Conservation (phyloP, 1,140 invertebrate species). For the Microplitis demolitor region DNA sequence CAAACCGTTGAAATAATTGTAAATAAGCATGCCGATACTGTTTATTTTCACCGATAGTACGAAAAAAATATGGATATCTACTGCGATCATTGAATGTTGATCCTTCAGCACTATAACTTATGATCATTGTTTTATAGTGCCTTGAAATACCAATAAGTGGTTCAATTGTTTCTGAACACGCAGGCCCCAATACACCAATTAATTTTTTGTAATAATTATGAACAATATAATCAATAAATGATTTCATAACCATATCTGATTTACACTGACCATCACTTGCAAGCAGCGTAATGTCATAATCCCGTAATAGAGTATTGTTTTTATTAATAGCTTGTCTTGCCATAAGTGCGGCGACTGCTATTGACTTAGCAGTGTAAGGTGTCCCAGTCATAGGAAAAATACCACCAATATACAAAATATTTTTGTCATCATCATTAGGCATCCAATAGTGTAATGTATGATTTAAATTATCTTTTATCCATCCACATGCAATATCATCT, state of each 20-base stretch:
- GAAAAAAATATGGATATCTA: slow-evolving; percentile 82
- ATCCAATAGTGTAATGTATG: slow-evolving; percentile 65
- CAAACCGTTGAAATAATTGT: slow-evolving; percentile 67
- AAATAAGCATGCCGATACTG: slow-evolving; percentile 77
- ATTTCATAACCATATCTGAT: slow-evolving; percentile 77
- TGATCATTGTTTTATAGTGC: slow-evolving; percentile 76
- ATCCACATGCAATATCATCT: slow-evolving; percentile 70
- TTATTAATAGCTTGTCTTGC: slow-evolving; percentile 72
- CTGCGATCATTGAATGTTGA: slow-evolving; percentile 71
- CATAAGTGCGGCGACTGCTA: slow-evolving; percentile 69
- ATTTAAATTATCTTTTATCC: slow-evolving; percentile 66
- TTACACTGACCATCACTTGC: slow-evolving; percentile 74
- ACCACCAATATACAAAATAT: slow-evolving; percentile 70
- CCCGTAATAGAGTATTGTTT: slow-evolving; percentile 65
- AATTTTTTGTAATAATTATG: slow-evolving; percentile 63
- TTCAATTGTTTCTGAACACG: slow-evolving; percentile 84
- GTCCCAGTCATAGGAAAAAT: slow-evolving; percentile 75
- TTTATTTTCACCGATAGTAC: slow-evolving; percentile 81
- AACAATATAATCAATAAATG: slow-evolving; percentile 77
- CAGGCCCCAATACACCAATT: slow-evolving; percentile 80
- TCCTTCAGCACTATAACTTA: slow-evolving; percentile 84
- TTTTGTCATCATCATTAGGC: slow-evolving; percentile 58
- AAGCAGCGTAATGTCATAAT: slow-evolving; percentile 69
- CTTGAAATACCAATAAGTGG: slow-evolving; percentile 81
- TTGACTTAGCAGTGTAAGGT: slow-evolving; percentile 67